Evolutionary conservation across 2,113 vertebrate genomes (phyloP).

Genomic region (Agapornis roseicollis): DNA sequence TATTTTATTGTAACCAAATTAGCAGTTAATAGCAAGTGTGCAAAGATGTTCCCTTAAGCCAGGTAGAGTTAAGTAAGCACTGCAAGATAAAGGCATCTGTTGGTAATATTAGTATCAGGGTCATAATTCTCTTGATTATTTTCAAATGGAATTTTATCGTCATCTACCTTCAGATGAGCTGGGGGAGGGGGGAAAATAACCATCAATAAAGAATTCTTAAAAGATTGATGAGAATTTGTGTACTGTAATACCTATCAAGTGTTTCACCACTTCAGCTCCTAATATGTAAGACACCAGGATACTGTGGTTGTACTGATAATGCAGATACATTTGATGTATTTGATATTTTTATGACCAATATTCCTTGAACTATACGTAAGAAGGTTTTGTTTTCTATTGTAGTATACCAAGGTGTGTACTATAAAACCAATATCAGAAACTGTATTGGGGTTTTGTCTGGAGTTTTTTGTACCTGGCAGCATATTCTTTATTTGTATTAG

Average conservation of each 20-base stretch:
- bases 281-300: neutral
- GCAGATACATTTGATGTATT: neutral
- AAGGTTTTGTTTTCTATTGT: neutral
- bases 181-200: neutral
- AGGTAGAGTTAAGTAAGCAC: neutral
- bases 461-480: neutral
- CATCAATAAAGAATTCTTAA: neutral
- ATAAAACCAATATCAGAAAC: neutral
- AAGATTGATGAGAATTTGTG: neutral
- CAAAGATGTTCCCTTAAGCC: neutral
- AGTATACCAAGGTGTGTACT: neutral
- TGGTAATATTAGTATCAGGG: neutral
- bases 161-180: neutral
- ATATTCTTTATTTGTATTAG: neutral
- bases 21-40: neutral
- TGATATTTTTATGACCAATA: neutral
- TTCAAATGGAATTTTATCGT: neutral
- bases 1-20: neutral
- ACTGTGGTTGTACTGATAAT: neutral
- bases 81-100: neutral
- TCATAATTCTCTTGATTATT: neutral
- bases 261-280: neutral
- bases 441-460: neutral
- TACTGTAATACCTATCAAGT: neutral
- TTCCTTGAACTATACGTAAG: neutral